Evolutionary conservation across 2,888 invertebrate genomes (phyloP).

Genomic region (Panzeria rudis): DNA sequence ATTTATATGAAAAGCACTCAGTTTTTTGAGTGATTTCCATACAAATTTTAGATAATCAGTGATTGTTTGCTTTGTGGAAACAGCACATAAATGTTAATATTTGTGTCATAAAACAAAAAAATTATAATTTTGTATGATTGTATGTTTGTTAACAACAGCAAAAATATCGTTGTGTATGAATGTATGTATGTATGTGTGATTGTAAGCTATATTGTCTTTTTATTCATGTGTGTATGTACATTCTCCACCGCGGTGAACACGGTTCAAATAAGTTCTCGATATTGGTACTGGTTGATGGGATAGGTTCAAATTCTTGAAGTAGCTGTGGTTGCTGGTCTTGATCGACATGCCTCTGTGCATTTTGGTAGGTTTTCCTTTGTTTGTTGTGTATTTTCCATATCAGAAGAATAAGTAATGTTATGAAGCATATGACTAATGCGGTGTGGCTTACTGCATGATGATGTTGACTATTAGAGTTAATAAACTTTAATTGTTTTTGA

Average conservation of each 20-base stretch:
- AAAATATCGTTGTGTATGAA: too few relatives aligned
- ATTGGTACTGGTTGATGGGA: neutral
- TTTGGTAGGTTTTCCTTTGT: neutral
- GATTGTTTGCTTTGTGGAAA: too few relatives aligned
- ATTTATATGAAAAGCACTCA: too few relatives aligned
- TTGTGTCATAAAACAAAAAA: too few relatives aligned
- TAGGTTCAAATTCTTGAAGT: neutral
- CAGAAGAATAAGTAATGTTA: constrained; percentile 5
- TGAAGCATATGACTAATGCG: neutral
- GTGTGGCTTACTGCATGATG: neutral
- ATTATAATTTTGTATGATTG: too few relatives aligned
- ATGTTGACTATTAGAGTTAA: neutral
- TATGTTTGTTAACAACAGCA: too few relatives aligned
- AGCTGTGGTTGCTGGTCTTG: neutral
- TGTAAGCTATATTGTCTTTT: neutral
- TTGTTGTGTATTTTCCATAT: neutral
- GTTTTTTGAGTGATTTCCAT: too few relatives aligned
- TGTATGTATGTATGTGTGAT: too few relatives aligned
- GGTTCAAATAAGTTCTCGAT: neutral
- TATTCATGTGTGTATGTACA: neutral
- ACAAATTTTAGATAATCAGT: too few relatives aligned
- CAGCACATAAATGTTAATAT: too few relatives aligned
- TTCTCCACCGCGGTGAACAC: neutral
- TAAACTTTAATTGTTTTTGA: constrained; percentile 5
- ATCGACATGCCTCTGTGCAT: neutral